Percentiles rank a stretch among this genome's conserved stretches.
Evolutionary conservation across 1,140 invertebrate genomes (phyloP).

Genomic region (Cydia splendana): DNA sequence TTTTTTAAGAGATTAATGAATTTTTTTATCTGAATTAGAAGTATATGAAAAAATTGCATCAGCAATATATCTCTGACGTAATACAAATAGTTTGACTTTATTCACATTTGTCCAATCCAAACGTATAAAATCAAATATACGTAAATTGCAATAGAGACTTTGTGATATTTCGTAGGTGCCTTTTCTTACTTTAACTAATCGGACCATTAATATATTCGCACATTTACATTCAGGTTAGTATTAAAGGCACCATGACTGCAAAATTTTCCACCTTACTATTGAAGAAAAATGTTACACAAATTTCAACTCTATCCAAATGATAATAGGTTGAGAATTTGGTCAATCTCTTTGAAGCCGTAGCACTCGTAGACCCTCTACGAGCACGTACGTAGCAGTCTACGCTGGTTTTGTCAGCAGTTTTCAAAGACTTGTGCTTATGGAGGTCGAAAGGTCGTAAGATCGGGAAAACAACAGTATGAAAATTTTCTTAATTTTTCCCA

Average conservation of each 20-base stretch:
- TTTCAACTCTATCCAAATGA: not conserved
- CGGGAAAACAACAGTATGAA: not conserved
- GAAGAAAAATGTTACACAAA: not conserved
- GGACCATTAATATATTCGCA: not conserved
- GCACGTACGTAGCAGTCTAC: constrained; percentile 4
- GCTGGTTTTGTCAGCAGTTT: not conserved
- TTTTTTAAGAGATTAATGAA: not conserved
- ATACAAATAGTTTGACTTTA: no score
- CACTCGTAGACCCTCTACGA: not conserved
- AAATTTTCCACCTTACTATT: not conserved
- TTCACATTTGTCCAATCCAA: no score
- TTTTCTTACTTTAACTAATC: not conserved
- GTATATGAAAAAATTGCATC: no score
- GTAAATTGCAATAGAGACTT: not conserved
- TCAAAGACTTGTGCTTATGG: not conserved
- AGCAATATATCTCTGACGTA: no score
- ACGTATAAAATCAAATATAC: not conserved
- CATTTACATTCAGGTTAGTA: not conserved
- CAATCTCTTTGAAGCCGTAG: not conserved
- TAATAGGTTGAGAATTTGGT: not conserved
- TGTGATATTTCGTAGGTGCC: not conserved
- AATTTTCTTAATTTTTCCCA: no score
- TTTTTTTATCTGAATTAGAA: not conserved
- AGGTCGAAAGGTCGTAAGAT: not conserved
- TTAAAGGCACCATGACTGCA: not conserved